Evolutionary conservation across 1,140 invertebrate species (phyloP).

Genomic region (Chrysoperla carnea): DNA sequence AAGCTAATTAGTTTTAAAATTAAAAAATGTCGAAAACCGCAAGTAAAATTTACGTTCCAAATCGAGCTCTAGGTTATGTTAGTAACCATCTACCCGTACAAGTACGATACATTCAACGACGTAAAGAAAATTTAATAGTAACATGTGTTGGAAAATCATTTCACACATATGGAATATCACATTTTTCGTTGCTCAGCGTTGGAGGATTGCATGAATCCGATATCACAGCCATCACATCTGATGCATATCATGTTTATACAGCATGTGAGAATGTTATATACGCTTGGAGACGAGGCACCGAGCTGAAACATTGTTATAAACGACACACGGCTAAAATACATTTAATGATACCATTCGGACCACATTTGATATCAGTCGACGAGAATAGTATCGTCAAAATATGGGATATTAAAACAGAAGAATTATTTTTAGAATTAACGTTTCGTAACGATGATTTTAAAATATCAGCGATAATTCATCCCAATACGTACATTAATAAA

Average conservation of each 20-base stretch:
- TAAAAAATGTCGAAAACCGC: conserved; percentile 7
- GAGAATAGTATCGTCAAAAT: conserved; percentile 56
- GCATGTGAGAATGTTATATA: conserved; percentile 61
- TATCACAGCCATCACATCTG: conserved; percentile 65
- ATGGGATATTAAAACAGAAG: conserved; percentile 67
- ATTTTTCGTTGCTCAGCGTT: conserved; percentile 67
- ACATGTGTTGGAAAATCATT: conserved; percentile 82
- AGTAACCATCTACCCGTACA: conserved; percentile 79
- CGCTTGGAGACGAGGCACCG: conserved; percentile 75
- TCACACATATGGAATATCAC: conserved; percentile 75
- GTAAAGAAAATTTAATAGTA: conserved; percentile 76
- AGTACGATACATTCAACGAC: conserved; percentile 63
- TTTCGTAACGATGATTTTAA: conserved; percentile 57
- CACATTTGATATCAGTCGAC: conserved; percentile 74
- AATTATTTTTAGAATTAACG: conserved; percentile 42
- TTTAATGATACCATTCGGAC: conserved; percentile 70
- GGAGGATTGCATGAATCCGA: conserved; percentile 64
- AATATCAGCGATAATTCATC: conserved; percentile 69
- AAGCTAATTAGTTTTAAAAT: too few relatives aligned
- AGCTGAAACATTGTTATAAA: conserved; percentile 66
- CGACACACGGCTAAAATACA: conserved; percentile 60
- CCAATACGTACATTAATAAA: conserved; percentile 87
- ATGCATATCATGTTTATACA: conserved; percentile 69
- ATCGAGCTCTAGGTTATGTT: conserved; percentile 79
- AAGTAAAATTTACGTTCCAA: conserved; percentile 67